Base-by-base conservation (phyloP, 2,113 vertebrate genomes). In the Ursus arctos region DNA sequence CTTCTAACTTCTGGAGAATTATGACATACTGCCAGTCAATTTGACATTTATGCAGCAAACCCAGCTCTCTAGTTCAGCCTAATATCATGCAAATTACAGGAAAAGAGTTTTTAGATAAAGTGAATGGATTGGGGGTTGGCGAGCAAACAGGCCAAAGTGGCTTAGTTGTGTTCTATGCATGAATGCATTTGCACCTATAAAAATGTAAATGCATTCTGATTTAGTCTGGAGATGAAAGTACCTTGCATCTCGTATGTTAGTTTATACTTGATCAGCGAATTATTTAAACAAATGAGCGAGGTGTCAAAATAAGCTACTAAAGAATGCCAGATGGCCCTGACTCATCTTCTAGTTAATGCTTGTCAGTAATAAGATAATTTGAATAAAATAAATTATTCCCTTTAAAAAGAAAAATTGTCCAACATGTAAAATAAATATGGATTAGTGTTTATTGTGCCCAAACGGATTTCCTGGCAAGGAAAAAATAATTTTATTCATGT, bases 291-390 rank as follows among this genome's bases (percentile, higher is more conserved):
- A 97, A 77, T 82, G 22, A 97, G 49, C 51, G 19, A 92, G 53
- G 49, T 93, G 74, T 96, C 85, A 98, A 98, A 97, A 95, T 69
- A 97, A 95, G 51, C 57, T 77, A 24, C 28, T 85, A 49, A 61
- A 83, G 61, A 63, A 96, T 97, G 40, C 93, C 97, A 98, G 71
- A 76, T 97, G 88, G 93, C 18, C 40, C 51, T 26, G 55, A 84
- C 40, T 79, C 71, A 95, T 88, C 28, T 86, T 92, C 79, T 87
- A 91, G 69, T 65, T 36, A 91, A 26, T 95, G 79, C 61, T 40
- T 97, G 80, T 97, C 63, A 97, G 74, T 33, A 96, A 91, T 15
- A 82, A 97, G 90, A 96, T 26, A 6, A 72, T 74, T 97, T 93
- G 79, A 95, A 49, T 67, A 81, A 98, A 97, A 96, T 71, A 84